Percentiles rank a stretch among this genome's conserved stretches.
These are phyloP conservation scores for Dusona sp. DNA, from an alignment of 2,888 invertebrate species.

Conservation along the genomic window DNA sequence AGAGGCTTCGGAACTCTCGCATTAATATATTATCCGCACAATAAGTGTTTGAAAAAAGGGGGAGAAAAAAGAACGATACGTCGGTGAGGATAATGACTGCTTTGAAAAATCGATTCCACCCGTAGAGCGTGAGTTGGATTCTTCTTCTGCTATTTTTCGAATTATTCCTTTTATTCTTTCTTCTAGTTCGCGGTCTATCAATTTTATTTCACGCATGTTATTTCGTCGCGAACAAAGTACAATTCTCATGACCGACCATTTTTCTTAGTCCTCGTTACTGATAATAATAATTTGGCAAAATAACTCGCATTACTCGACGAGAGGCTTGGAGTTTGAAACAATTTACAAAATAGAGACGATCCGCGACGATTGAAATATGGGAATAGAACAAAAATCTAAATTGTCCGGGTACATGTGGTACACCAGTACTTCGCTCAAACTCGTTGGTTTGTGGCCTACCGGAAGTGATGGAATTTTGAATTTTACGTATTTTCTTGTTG, in stretches of 20 bases:
- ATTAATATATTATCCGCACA: conserved; percentile 39
- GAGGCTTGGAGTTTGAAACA: background rate
- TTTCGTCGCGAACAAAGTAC: background rate
- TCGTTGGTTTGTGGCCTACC: conserved; percentile 67
- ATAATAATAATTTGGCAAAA: background rate
- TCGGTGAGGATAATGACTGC: conserved; percentile 51
- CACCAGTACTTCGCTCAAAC: conserved; percentile 56
- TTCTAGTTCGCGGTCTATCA: conserved; percentile 11
- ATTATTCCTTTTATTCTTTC: conserved; percentile 25
- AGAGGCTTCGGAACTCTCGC: conserved; percentile 11
- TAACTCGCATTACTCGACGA: background rate
- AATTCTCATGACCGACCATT: background rate
- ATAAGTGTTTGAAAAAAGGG: conserved; percentile 5
- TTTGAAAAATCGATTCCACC: conserved; percentile 20
- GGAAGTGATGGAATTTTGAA: conserved; percentile 33
- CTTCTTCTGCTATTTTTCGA: background rate
- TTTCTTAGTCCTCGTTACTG: background rate
- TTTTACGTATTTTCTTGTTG: conserved; percentile 52
- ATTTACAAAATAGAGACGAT: background rate
- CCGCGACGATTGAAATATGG: conserved; percentile 20
- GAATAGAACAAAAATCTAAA: conserved; percentile 49
- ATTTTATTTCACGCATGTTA: conserved; percentile 23
- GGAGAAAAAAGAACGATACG: background rate
- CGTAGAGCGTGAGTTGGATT: conserved; percentile 7
- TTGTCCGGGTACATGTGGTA: conserved; percentile 61